Conservation (phyloP, 2,888 invertebrate genomes). For the Thumatha senex region DNA sequence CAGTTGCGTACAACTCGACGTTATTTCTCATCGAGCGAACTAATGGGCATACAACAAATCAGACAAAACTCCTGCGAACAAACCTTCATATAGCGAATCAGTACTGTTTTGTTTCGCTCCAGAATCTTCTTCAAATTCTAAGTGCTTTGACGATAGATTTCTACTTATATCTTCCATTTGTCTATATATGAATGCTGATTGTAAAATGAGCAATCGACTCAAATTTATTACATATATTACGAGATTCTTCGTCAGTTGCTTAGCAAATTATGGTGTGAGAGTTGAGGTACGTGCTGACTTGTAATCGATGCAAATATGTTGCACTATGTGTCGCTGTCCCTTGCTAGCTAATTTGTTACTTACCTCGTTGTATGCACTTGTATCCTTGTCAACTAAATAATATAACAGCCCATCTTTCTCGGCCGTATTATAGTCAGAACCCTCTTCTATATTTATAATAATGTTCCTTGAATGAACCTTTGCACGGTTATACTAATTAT, state of each 20-base stretch:
- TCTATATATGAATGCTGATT: slow-evolving; percentile 22
- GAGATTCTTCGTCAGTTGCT: slow-evolving; percentile 7
- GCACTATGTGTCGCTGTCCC: slow-evolving; percentile 44
- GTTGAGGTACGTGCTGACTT: slow-evolving; percentile 51
- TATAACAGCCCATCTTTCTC: slow-evolving; percentile 20
- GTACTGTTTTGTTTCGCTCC: slow-evolving; percentile 37
- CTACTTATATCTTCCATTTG: slow-evolving; percentile 47
- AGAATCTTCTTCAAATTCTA: slow-evolving; percentile 51
- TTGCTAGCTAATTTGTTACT: slow-evolving; percentile 27
- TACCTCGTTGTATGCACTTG: slow-evolving; percentile 35
- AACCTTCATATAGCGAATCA: slow-evolving; percentile 89
- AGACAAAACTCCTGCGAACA: slow-evolving; percentile 93
- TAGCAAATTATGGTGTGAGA: slow-evolving; percentile 16
- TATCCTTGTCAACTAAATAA: slow-evolving; percentile 23
- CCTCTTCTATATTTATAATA: no score
- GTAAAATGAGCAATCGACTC: slow-evolving; percentile 16
- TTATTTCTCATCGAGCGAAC: slow-evolving; percentile 92
- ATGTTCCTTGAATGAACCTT: slow-evolving; percentile 1
- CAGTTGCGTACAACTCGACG: slow-evolving; percentile 89
- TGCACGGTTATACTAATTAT: slow-evolving; percentile 22
- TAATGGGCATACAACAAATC: slow-evolving; percentile 87
- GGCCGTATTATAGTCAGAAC: slow-evolving; percentile 22
- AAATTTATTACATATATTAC: slow-evolving; percentile 13
- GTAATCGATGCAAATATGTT: slow-evolving; percentile 37
- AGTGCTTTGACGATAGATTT: slow-evolving; percentile 64